Evolutionary conservation across 2,888 invertebrate genomes (phyloP).

Genomic region (Nomada hirtipes): DNA sequence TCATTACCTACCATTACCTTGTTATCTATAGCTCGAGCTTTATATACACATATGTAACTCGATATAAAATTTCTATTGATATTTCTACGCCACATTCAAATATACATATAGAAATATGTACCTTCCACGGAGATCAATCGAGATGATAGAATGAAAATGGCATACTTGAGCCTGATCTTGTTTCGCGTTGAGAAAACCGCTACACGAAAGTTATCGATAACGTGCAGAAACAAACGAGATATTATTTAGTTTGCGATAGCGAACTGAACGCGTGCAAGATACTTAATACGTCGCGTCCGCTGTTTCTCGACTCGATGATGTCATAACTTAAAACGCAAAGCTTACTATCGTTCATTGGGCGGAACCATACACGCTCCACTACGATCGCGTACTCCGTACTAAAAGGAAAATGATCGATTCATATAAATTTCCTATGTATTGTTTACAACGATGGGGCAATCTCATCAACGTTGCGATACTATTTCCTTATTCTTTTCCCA

Average conservation of each 20-base stretch:
- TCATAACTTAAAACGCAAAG: conserved; percentile 81
- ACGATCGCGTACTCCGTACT: not conserved
- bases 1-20: not conserved
- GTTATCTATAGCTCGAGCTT: not conserved
- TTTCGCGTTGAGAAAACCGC: too few species aligned
- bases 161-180: too few species aligned
- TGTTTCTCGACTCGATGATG: conserved; percentile 77
- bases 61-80: too few species aligned
- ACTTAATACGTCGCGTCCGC: conserved; percentile 66
- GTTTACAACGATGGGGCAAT: too few species aligned
- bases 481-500: too few species aligned
- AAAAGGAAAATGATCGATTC: not conserved
- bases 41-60: too few species aligned
- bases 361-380: conserved; percentile 42
- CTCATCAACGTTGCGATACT: too few species aligned
- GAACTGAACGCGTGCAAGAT: conserved; percentile 36
- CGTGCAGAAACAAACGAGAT: conserved; percentile 28
- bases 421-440: too few species aligned
- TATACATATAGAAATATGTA: too few species aligned
- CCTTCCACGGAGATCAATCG: too few species aligned
- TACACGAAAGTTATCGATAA: conserved; percentile 17
- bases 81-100: too few species aligned
- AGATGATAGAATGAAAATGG: too few species aligned
- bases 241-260: conserved; percentile 3
- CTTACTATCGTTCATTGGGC: conserved; percentile 64